Evolutionary conservation across 2,888 invertebrate species (phyloP).

Genomic region (Acronicta psi): DNA sequence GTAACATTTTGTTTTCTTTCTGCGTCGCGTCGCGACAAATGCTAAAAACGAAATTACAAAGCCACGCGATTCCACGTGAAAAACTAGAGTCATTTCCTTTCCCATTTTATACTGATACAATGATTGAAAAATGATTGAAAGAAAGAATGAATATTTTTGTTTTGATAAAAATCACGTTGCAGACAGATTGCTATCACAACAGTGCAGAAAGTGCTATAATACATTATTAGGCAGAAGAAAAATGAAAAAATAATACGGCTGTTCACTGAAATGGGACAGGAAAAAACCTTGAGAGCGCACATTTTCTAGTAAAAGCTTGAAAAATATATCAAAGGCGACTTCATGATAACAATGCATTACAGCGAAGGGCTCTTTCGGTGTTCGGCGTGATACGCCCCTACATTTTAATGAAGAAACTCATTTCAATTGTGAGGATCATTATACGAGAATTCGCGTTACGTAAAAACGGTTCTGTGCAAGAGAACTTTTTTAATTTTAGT

Average conservation of each 20-base stretch:
- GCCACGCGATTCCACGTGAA: constrained; percentile 41
- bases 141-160: too few species aligned
- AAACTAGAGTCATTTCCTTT: constrained; percentile 35
- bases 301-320: constrained; percentile 18
- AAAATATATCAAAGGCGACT: constrained; percentile 52
- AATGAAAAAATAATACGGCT: constrained; percentile 15
- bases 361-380: constrained; percentile 52
- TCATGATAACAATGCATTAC: constrained; percentile 50
- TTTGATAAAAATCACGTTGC: constrained; percentile 11
- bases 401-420: constrained; percentile 64
- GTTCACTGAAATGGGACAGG: constrained; percentile 7
- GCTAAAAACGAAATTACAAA: constrained; percentile 60
- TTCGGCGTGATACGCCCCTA: constrained; percentile 41
- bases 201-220: constrained; percentile 36
- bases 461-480: constrained; percentile 54
- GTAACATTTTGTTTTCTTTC: constrained; percentile 58
- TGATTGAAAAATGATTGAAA: constrained; percentile 16
- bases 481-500: constrained; percentile 65
- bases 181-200: constrained; percentile 25
- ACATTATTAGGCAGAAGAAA: constrained; percentile 16
- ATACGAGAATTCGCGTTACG: constrained; percentile 57
- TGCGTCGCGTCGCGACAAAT: constrained; percentile 56
- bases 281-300: constrained; percentile 13
- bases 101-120: constrained; percentile 28
- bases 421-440: constrained; percentile 64